These are phyloP conservation scores for Coelopa pilipes DNA, from an alignment of 2,888 invertebrate genomes.

Conservation along the genomic window DNA sequence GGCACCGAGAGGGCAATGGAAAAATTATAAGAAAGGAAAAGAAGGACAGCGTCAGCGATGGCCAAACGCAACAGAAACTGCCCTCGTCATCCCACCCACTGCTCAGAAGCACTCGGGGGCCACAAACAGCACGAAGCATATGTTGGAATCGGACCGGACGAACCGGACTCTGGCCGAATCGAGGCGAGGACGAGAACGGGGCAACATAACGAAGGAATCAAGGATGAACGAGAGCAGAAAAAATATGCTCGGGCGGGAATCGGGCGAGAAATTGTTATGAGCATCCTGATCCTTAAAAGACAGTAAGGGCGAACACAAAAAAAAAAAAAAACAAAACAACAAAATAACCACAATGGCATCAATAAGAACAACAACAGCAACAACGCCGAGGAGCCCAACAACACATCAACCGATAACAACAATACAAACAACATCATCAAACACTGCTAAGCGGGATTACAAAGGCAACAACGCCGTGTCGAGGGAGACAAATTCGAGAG, in stretches of 20 bases:
- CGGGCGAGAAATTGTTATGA: constrained; percentile 59
- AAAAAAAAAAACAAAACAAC: too few relatives aligned
- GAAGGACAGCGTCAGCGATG: neutral
- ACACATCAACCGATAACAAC: too few relatives aligned
- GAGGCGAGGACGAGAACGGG: neutral
- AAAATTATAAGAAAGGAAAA: constrained; percentile 8
- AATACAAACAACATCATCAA: constrained; percentile 14
- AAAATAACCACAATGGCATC: constrained; percentile 47
- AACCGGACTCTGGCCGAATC: too few relatives aligned
- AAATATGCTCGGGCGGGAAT: constrained; percentile 49
- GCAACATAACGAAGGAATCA: constrained; percentile 3
- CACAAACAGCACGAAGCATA: neutral
- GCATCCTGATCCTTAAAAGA: constrained; percentile 34
- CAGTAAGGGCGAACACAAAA: constrained; percentile 24
- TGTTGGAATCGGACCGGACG: neutral
- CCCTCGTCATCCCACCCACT: neutral
- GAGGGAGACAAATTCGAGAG: constrained; percentile 39
- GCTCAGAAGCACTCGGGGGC: too few relatives aligned
- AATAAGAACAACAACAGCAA: constrained; percentile 37
- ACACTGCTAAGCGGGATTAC: constrained; percentile 20
- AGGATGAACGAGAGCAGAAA: constrained; percentile 13
- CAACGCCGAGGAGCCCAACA: neutral
- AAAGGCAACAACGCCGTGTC: neutral
- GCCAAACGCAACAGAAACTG: neutral
- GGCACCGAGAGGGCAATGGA: constrained; percentile 5